Conservation (phyloP, 2,888 invertebrate genomes). For the Galerucella pusilla region DNA sequence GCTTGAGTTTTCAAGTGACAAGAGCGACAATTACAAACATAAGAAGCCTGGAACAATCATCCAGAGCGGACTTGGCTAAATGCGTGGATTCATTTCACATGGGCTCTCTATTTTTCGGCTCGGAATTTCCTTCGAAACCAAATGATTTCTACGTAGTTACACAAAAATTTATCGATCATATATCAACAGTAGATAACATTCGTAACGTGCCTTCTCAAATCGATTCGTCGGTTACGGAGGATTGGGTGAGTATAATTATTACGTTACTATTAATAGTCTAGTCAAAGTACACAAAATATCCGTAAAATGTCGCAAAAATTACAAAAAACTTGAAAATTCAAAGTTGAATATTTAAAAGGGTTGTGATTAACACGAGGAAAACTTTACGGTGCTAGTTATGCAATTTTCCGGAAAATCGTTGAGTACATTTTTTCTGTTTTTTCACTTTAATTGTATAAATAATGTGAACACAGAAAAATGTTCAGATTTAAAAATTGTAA, state of each 20-base stretch:
- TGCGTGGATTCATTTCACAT: conserved; percentile 82
- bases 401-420: no score
- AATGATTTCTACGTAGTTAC: conserved; percentile 82
- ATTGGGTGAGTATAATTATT: conserved; percentile 52
- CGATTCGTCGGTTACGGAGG: conserved; percentile 55
- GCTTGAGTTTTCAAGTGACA: conserved; percentile 86
- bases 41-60: conserved; percentile 72
- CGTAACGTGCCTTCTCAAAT: conserved; percentile 60
- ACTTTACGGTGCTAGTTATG: no score
- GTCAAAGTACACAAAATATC: no score
- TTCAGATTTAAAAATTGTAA: no score
- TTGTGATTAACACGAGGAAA: no score
- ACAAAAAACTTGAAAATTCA: no score
- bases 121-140: conserved; percentile 79
- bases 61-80: conserved; percentile 82
- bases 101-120: conserved; percentile 79
- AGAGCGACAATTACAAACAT: conserved; percentile 80
- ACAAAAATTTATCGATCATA: conserved; percentile 84
- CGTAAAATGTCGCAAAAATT: no score
- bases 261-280: no score
- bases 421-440: no score
- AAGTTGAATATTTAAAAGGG: no score
- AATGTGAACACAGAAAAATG: no score
- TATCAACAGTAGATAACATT: conserved; percentile 66
- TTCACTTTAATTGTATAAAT: no score